phyloP scores from a whole-genome alignment of 2,888 invertebrate genomes.

The Cerastis rubricosa region DNA sequence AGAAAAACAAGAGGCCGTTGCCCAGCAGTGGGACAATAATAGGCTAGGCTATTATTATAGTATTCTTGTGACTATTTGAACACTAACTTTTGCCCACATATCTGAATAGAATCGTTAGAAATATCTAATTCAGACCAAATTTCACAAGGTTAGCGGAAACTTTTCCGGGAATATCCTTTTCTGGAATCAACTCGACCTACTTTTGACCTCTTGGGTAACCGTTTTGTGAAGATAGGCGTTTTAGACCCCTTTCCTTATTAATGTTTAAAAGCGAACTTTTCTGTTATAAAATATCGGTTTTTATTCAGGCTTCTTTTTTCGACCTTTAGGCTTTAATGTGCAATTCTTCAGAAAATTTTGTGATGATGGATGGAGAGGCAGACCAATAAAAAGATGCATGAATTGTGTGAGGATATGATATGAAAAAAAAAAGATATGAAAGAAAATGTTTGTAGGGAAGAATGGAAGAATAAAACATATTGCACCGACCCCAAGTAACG shows the following conservation, averaged over 20 bases:
- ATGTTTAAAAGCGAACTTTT: neutral
- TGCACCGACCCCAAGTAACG: too few relatives aligned
- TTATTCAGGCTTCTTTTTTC: neutral
- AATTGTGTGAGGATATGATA: neutral
- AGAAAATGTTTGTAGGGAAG: neutral
- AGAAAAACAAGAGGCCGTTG: too few relatives aligned
- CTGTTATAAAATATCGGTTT: neutral
- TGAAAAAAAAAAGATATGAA: neutral
- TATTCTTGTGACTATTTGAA: neutral
- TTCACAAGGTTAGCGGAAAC: constrained; percentile 14
- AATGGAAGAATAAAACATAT: neutral
- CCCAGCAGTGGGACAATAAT: too few relatives aligned
- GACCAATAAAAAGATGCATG: neutral
- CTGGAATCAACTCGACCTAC: constrained; percentile 39
- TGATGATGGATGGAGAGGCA: neutral
- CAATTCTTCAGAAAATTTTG: neutral
- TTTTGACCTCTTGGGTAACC: constrained; percentile 40
- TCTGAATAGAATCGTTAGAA: neutral
- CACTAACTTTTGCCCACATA: neutral
- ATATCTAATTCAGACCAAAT: neutral
- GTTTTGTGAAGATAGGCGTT: constrained; percentile 4
- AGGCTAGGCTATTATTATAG: neutral
- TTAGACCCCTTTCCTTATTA: neutral
- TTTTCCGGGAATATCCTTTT: constrained; percentile 31
- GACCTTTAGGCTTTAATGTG: neutral